Evolutionary conservation across 2,797 vertebrate species (phyloP), one percentile per base, ranked within the genome.

Genomic region (Xiphophorus birchmanni): DNA sequence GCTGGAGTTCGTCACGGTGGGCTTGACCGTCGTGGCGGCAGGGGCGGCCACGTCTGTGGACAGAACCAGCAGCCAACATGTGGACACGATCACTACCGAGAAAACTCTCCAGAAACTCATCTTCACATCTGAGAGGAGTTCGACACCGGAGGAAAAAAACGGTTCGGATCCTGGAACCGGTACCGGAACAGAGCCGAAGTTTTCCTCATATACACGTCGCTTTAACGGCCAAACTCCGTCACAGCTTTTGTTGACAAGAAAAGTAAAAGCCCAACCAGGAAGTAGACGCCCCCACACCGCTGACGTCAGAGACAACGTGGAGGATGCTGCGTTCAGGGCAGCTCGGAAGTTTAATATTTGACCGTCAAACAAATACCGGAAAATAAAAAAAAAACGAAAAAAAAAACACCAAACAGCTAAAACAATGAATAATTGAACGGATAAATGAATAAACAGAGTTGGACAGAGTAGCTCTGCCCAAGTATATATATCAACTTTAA

Each of bases 91-190:
- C 47, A 76, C 5, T 50, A 65, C 48, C 9, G 77, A 54, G 32
- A 90, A n/a, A 35, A 90, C 7, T 76, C 80, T 0, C 17, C 0
- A 1, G 17, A 79, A 54, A 79, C 82, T 81, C 92, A 93, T 93
- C n/a, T 21, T 67, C 44, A 1, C 32, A 1, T 0, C 21, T 1
- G 52, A 2, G 54, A 69, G 44, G n/a, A 11, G 5, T 8, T 5
- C 40, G 26, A 63, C 42, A 2, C 0, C 0, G 2, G 8, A 23
- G 58, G 1, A 2, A 3, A 2, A 44, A 13, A 13, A 3, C 60
- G 60, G 35, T 2, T 10, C 60, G 18, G 47, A 50, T 26, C 72
- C 50, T 2, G 13, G 12, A 9, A 23, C 26, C 74, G 21, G 12
- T 5, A 23, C 26, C 76, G 81, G 8, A 50, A 35, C 42, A 1